Evolutionary conservation across 2,113 vertebrate genomes (phyloP), one percentile per base, ranked within the genome.

Genomic region (Brachypteracias leptosomus): DNA sequence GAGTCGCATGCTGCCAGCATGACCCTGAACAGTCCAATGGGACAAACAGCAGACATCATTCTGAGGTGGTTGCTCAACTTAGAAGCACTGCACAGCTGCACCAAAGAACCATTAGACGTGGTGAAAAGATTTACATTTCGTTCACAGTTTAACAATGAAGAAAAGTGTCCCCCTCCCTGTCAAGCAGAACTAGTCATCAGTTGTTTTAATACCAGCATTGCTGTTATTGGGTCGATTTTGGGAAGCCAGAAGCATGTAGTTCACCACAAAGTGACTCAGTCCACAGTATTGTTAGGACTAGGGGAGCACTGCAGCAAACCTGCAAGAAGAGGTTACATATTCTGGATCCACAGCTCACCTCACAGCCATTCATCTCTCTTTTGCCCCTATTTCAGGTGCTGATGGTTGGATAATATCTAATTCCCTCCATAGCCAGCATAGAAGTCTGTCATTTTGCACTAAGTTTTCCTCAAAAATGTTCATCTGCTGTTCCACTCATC

Each of bases 171-270:
- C 26, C 11, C 21, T 61, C 5, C 6, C 31, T 68, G 20, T 44
- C n/a, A 61, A 38, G 40, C 16, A 89, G 62, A 94, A 62, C n/a
- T 16, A 83, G 54, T 88, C 42, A 58, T 62, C 74, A n/a, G 7
- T 83, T 94, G 66, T 86, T 95, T 76, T 85, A 92, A 78, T 82
- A 78, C 35, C 76, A 96, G 51, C 78, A 57, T 49, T 6, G 29
- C 58, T 86, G 49, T 52, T 90, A 24, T 61, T 91, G 63, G 51
- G 77, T 95, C 44, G 40, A 65, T 95, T 95, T 85, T 58, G 58
- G 35, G 62, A 94, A 87, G 71, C 54, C 52, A 90, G 86, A 90
- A 79, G 21, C 36, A 72, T 2, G 9, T 59, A 44, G 67, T 75
- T 95, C 42, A 46, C 55, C 95, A 57, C 57, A 71, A 89, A 89